Base-by-base conservation (phyloP, 1,140 invertebrate species). In the Brachionus paranguensis region DNA sequence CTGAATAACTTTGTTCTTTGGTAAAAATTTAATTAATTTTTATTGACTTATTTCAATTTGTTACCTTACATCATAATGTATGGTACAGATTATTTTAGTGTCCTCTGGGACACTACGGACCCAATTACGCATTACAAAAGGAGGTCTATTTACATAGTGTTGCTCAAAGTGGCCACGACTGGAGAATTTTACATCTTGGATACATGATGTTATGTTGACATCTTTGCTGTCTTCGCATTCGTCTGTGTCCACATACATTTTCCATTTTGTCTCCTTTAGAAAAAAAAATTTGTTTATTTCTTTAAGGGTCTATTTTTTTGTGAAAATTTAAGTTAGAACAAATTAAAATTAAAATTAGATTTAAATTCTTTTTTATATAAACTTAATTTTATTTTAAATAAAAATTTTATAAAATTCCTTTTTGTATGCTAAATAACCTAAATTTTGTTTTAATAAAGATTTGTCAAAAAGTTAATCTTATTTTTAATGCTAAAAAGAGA, bases 221-320 rank as follows among this genome's bases (percentile, higher is more conserved):
- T 85, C 85, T 12, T 78, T 84, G 3, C 85, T 85, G 68, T 85
- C 85, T n/a, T 86, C 86, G 5, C 85, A 84, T 84, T 86, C 86
- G 65, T 86, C 86, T 3, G 85, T 84, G 55, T 86, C 86, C 14
- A 86, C 83, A 84, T 83, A 86, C 86, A 86, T 86, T 81, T 86
- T 86, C 86, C 86, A 86, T 70, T 86, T 86, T 43, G 85, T 83
- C 5, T 86, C 85, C 50, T 83, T 64, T 41, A 55, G 76, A 12
- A 47, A 41, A 79, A 29, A 24, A 2, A 5, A 27, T 33, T 47
- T 47, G 5, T 47, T 14, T 47, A 47, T 3, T 47, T 12, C 29
- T 2, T 24, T n/a, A n/a, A n/a, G n/a, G n/a, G n/a, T n/a, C n/a
- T n/a, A n/a, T n/a, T n/a, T n/a, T n/a, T n/a, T n/a, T n/a, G n/a